Evolutionary conservation across 2,797 vertebrate species (phyloP).

Genomic region (Halcyon leucocephala): DNA sequence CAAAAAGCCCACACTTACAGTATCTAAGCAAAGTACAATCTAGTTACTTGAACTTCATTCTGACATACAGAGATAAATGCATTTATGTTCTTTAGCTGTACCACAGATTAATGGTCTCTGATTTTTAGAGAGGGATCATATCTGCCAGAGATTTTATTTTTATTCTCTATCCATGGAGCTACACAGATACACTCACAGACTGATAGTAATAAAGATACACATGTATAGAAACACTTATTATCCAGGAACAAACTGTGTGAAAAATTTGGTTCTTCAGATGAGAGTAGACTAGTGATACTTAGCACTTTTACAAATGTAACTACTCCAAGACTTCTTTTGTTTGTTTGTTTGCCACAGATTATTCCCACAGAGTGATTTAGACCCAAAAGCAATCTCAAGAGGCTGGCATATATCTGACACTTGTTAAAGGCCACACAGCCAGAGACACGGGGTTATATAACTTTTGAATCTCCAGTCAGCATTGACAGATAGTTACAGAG

Average conservation of each 20-base stretch:
- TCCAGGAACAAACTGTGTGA: neutral
- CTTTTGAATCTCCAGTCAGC: neutral
- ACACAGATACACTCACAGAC: neutral
- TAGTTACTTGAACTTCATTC: neutral
- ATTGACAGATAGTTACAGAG: neutral
- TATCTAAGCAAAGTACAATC: neutral
- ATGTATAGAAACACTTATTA: neutral
- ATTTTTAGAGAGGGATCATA: neutral
- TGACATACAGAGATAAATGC: neutral
- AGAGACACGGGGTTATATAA: neutral
- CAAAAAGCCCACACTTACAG: accelerated
- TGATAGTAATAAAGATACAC: neutral
- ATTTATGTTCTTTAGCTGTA: neutral
- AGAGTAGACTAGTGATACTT: neutral
- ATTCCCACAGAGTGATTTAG: neutral
- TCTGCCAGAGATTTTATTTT: neutral
- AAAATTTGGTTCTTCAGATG: neutral
- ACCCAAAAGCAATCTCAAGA: neutral
- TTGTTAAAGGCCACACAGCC: neutral
- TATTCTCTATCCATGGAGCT: neutral
- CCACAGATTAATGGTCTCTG: neutral
- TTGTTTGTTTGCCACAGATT: neutral
- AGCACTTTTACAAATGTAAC: neutral
- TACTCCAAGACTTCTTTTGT: neutral
- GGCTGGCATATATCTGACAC: neutral